Evolutionary conservation across 2,888 invertebrate genomes (phyloP).

Genomic region (Drosophila tanythrix): DNA sequence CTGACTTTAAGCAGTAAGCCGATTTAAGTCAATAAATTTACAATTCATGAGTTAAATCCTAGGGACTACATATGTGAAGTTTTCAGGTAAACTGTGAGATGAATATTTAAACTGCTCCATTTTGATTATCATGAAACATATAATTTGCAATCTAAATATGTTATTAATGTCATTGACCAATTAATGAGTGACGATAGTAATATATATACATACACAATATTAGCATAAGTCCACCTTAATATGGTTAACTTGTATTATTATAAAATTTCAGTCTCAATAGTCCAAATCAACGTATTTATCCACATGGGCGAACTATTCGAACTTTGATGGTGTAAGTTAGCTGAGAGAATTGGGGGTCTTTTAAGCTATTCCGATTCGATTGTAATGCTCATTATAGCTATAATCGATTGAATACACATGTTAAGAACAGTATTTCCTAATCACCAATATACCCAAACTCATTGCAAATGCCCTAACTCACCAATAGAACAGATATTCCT

Average conservation of each 20-base stretch:
- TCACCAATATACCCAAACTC: no score
- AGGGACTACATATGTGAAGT: constrained; percentile 9
- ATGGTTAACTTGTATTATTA: not conserved
- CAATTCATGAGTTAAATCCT: not conserved
- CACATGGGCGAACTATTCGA: constrained; percentile 12
- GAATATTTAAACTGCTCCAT: not conserved
- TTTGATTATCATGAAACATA: not conserved
- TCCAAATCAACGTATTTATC: constrained; percentile 15
- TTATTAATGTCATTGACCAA: constrained; percentile 14
- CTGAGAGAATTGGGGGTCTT: constrained; percentile 7
- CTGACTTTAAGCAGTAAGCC: no score
- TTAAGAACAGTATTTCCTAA: no score
- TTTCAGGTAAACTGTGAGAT: constrained; percentile 2
- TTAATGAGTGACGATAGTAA: constrained; percentile 18
- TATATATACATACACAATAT: constrained; percentile 28
- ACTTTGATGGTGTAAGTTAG: constrained; percentile 25
- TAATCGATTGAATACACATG: not conserved
- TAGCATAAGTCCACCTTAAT: constrained; percentile 20
- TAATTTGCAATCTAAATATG: constrained; percentile 11
- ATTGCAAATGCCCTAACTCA: no score
- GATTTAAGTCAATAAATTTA: no score
- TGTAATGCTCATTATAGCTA: constrained; percentile 14
- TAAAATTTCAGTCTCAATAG: constrained; percentile 64
- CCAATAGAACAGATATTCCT: no score
- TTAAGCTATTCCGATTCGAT: constrained; percentile 13